phyloP scores from a whole-genome alignment of 2,113 vertebrate genomes.

The Lathamus discolor region DNA sequence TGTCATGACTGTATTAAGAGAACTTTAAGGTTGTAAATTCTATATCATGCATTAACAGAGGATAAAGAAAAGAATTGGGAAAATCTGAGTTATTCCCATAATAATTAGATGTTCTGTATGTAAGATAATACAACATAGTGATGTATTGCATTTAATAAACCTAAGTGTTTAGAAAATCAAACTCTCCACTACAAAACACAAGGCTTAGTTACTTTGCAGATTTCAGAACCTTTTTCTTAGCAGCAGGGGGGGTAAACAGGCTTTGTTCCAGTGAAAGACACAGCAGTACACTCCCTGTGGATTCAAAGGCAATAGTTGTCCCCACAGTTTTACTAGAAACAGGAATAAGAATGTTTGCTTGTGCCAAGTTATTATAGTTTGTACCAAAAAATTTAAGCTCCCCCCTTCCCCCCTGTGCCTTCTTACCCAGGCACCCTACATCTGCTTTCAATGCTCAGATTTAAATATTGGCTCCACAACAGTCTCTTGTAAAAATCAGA shows the following conservation, averaged over 20 bases:
- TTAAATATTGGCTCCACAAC: neutral
- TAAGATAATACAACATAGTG: neutral
- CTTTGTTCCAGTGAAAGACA: neutral
- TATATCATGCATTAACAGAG: neutral
- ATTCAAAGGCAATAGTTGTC: neutral
- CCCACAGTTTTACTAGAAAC: neutral
- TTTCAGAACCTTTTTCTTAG: neutral
- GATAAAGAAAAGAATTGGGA: neutral
- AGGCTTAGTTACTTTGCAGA: neutral
- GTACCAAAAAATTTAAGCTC: neutral
- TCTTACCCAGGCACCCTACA: too few species aligned
- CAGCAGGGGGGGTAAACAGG: neutral
- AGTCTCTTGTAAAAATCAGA: neutral
- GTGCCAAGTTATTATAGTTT: neutral
- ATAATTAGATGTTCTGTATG: neutral
- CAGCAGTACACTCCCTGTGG: neutral
- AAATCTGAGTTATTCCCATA: neutral
- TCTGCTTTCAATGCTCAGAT: neutral
- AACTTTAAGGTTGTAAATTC: neutral
- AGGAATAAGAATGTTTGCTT: neutral
- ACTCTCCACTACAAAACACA: neutral
- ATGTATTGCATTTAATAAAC: neutral
- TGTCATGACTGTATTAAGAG: neutral
- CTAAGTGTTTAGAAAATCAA: neutral
- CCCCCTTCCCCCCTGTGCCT: accelerated